Evolutionary conservation across 2,888 invertebrate species (phyloP), one percentile per base, ranked within the genome.

Genomic region (Nomada fucata): DNA sequence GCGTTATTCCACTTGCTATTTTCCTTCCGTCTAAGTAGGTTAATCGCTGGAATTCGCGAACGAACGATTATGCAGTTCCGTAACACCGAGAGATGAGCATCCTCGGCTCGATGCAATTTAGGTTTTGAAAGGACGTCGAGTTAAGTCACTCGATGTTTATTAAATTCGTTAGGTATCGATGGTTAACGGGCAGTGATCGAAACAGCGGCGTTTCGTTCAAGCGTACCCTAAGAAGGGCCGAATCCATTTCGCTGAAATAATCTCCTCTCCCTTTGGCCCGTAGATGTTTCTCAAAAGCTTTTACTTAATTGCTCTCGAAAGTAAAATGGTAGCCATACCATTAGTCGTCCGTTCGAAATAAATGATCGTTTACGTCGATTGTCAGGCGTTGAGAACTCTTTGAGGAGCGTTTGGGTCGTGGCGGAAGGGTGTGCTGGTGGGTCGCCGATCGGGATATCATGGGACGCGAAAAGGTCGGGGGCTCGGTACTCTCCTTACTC

Each of bases 21-120:
- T 76, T 64, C 68, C 50, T 26, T 61, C 18, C 76, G 23, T 23
- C 36, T 61, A 85, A 79, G 59, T 85, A 77, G 77, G 79, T 65
- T 79, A 85, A 83, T 85, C 63, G 67, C 36, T 42, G 42, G n/a
- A 55, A 85, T 64, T 83, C 69, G 77, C 61, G 63, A 72, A 53
- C 61, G 26, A 47, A 29, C 29, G 69, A 84, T 69, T 29, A 57
- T 53, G 53, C 60, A 13, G 15, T n/a, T 36, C 63, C 68, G 76
- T 83, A 75, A 83, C 44, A 23, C 47, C 2, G 64, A 50, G 60
- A 36, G 63, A 55, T 23, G 42, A 65, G 15, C 61, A 63, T 53
- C 61, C 15, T 10, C 53, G 36, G 42, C 42, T 11, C 36, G 36
- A 65, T 9, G 65, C 29, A 50, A 29, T 53, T 36, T 53, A 70